Percentiles rank a stretch among this genome's conserved stretches.
phyloP scores from a whole-genome alignment of 35 echinoderm and acorn worm species.

The Heliocidaris erythrogramma region DNA sequence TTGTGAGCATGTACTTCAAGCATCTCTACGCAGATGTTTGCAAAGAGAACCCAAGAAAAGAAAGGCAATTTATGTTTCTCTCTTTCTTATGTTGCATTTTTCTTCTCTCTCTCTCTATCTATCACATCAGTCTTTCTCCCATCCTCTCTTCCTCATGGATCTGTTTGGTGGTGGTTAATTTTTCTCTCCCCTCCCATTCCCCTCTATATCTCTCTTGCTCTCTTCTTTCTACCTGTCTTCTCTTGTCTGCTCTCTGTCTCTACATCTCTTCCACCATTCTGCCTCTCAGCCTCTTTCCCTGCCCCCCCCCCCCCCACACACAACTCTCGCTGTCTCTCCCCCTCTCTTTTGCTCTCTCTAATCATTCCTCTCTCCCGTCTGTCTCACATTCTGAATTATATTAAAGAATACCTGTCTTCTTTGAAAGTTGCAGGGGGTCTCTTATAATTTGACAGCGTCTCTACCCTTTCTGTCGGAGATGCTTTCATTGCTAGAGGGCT shows the following conservation, averaged over 20 bases:
- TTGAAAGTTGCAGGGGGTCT: slow-evolving; percentile 67
- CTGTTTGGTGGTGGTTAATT: not conserved
- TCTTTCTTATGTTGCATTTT: not conserved
- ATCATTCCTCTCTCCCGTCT: not conserved
- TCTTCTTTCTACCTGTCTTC: not conserved
- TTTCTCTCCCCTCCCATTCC: not conserved
- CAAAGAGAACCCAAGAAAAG: too few species aligned
- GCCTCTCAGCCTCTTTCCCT: too few species aligned
- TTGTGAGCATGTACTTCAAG: too few species aligned
- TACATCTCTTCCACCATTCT: too few species aligned
- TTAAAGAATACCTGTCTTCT: slow-evolving; percentile 83
- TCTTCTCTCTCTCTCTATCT: not conserved
- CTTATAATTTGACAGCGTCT: slow-evolving; percentile 68
- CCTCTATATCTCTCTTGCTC: not conserved
- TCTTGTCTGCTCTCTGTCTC: too few species aligned
- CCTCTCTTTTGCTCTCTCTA: not conserved
- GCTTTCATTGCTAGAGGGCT: slow-evolving; percentile 89
- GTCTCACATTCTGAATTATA: not conserved
- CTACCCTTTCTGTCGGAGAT: slow-evolving; percentile 58
- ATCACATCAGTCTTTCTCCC: not conserved
- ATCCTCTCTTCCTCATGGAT: not conserved
- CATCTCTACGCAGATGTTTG: too few species aligned
- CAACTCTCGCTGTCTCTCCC: not conserved
- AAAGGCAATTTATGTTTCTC: too few species aligned
- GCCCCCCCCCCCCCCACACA: too few species aligned